Conservation (phyloP, 2,113 vertebrate species). For the Xenotilapia caudafasciata region DNA sequence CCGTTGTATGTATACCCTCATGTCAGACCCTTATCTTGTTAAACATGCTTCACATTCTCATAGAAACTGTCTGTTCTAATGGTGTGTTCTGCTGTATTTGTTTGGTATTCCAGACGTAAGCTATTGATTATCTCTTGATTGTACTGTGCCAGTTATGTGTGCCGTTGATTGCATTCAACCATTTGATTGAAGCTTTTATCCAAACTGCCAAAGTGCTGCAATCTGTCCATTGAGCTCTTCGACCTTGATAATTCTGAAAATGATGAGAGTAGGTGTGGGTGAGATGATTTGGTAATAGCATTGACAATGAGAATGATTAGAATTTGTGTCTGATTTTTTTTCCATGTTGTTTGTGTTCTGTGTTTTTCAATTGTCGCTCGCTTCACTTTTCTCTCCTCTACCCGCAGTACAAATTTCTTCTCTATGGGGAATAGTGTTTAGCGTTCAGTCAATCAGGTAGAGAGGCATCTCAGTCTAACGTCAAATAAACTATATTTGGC, state of each 20-base stretch:
- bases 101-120: neutral
- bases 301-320: neutral
- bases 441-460: slow-evolving; percentile 7
- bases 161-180: neutral
- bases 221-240: neutral
- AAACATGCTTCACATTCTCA: neutral
- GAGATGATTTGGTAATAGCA: neutral
- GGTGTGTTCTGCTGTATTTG: neutral
- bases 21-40: neutral
- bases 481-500: slow-evolving; percentile 31
- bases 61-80: neutral
- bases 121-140: neutral
- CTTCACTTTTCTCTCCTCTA: neutral
- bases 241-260: neutral
- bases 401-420: neutral
- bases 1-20: neutral
- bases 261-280: neutral
- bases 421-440: neutral
- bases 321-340: neutral
- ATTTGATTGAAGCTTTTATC: neutral
- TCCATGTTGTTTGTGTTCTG: neutral
- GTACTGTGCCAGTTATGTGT: neutral
- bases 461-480: neutral
- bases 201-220: neutral
- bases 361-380: neutral